Base-by-base conservation (phyloP, 1,140 invertebrate genomes). In the Scylla paramamosain region DNA sequence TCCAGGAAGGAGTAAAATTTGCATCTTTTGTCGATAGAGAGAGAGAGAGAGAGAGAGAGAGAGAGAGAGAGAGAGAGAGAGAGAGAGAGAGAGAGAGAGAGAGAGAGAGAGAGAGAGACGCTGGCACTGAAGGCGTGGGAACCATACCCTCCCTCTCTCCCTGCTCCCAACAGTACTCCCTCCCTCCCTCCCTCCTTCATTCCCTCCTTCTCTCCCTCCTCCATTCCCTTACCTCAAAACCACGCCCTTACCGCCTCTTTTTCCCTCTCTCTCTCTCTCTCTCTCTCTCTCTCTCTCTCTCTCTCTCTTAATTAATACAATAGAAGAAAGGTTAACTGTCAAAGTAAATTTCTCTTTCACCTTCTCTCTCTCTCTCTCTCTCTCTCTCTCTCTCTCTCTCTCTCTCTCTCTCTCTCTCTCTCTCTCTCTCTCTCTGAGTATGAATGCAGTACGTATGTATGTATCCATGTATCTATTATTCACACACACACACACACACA, bases 51-150 rank as follows among this genome's bases (percentile, higher is more conserved):
- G 87, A 89, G 87, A 89, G 87, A 89, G 87, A 45, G 87, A 89
- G 87, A 45, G 87, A 89, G 87, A 89, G 87, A 89, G 87, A 91
- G 89, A 59, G 89, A 91, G 89, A 91, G 89, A 91, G 89, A 91
- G 89, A 91, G 89, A 89, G 87, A 89, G 87, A 46, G 84, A 31
- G 46, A 91, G 46, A 52, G 46, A 59, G 89, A 91, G 89, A 91
- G 89, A 91, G 89, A 91, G 89, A 91, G 89, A 89, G 87, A 89
- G 87, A 46, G 84, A 31, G 46, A 91, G 46, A 52, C 31, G 12
- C 7, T 87, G 86, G 67, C 67, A 77, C 67, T 77, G 67, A n/a
- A 77, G 67, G 16, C 67, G 25, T 77, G 67, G 67, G 25, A 77
- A 77, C 20, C 10, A 16, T 20, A 16, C 67, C n/a, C 67, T n/a